Evolutionary conservation across 2,797 vertebrate genomes (phyloP).

Genomic region (Mormyrus hasselquistii): DNA sequence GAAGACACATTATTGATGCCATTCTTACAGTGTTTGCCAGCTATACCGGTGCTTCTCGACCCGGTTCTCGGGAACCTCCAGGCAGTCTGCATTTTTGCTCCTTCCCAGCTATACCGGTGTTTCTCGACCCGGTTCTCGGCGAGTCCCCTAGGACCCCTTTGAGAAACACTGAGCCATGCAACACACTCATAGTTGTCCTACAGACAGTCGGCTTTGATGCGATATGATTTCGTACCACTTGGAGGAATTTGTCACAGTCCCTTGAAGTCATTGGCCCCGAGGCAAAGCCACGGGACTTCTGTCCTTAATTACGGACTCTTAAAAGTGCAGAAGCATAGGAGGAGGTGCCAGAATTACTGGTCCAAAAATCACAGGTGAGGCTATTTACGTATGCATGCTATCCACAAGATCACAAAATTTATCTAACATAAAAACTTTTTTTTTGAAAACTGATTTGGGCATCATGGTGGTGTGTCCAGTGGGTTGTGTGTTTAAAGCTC

Average conservation of each 20-base stretch:
- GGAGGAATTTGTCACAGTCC: background rate
- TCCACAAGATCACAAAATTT: background rate
- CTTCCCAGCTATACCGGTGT: background rate
- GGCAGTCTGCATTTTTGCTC: background rate
- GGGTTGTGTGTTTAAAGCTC: background rate
- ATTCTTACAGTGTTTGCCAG: background rate
- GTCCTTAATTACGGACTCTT: background rate
- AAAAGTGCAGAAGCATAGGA: background rate
- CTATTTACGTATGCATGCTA: background rate
- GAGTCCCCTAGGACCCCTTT: background rate
- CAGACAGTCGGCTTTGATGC: background rate
- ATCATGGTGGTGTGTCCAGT: background rate
- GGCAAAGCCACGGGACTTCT: background rate
- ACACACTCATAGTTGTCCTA: background rate
- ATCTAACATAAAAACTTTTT: background rate
- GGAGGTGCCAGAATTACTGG: background rate
- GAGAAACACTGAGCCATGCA: background rate
- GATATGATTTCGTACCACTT: no score
- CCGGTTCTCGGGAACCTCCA: background rate
- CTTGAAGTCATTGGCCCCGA: background rate
- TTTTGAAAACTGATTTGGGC: background rate
- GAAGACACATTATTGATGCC: background rate
- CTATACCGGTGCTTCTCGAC: background rate
- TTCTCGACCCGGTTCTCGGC: background rate
- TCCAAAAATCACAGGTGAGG: background rate